Evolutionary conservation across 1,140 invertebrate species (phyloP).

Genomic region (Leptinotarsa texana): DNA sequence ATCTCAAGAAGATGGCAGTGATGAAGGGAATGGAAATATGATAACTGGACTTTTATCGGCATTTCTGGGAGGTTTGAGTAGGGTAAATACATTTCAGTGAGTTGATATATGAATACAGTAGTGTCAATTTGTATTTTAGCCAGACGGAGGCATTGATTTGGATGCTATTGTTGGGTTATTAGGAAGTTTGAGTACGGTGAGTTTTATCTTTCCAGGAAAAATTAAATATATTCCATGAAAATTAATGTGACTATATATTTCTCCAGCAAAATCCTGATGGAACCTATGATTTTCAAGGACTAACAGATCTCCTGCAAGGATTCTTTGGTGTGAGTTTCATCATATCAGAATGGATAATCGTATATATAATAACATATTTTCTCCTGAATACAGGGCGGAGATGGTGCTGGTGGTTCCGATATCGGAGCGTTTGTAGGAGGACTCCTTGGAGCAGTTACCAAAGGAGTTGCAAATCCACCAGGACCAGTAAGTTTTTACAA

Average conservation of each 20-base stretch:
- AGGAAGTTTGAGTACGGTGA: slow-evolving; percentile 57
- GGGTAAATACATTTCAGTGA: slow-evolving; percentile 40
- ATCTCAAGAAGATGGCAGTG: slow-evolving; percentile 37
- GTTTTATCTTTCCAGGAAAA: neutral
- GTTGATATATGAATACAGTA: neutral
- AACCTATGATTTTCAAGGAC: slow-evolving; percentile 51
- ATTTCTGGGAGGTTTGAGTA: slow-evolving; percentile 57
- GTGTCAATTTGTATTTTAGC: slow-evolving; percentile 37
- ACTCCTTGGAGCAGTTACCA: slow-evolving; percentile 57
- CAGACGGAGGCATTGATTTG: slow-evolving; percentile 51
- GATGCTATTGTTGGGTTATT: slow-evolving; percentile 50
- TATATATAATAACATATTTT: slow-evolving; percentile 8
- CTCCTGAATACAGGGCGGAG: slow-evolving; percentile 50
- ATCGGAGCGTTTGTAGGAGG: slow-evolving; percentile 58
- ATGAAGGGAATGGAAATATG: slow-evolving; percentile 44
- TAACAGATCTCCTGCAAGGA: slow-evolving; percentile 56
- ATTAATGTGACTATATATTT: neutral
- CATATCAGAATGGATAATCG: too few relatives aligned
- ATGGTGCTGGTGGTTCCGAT: slow-evolving; percentile 58
- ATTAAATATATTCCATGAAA: too few relatives aligned
- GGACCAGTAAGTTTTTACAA: slow-evolving; percentile 55
- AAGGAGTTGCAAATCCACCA: slow-evolving; percentile 59
- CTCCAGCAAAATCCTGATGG: slow-evolving; percentile 52
- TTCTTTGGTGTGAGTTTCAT: slow-evolving; percentile 58
- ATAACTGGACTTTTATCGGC: slow-evolving; percentile 51